These are phyloP conservation scores for Nettapus auritus DNA, from an alignment of 2,113 vertebrate genomes.

Conservation along the genomic window DNA sequence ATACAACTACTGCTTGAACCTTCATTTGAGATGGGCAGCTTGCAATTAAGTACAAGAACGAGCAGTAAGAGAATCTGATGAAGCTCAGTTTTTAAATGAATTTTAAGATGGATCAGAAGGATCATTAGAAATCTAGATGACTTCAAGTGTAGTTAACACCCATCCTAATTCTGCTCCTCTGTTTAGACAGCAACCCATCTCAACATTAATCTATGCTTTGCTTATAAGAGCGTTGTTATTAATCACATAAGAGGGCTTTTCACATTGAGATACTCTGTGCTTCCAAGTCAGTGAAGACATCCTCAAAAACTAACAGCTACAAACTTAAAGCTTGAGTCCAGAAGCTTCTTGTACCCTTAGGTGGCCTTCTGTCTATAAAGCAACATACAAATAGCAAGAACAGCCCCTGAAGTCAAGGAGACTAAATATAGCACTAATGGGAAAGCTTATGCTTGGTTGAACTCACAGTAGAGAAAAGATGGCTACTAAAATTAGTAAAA, in stretches of 20 bases:
- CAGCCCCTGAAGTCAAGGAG: not conserved
- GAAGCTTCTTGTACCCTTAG: not conserved
- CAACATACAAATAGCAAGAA: rapidly evolving
- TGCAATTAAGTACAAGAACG: not conserved
- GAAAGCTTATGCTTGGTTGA: not conserved
- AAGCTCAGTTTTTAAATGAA: not conserved
- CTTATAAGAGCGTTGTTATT: not conserved
- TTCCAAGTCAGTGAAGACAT: not conserved
- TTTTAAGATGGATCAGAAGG: not conserved
- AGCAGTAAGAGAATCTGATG: not conserved
- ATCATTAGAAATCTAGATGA: not conserved
- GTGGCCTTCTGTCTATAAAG: not conserved
- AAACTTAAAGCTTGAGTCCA: not conserved
- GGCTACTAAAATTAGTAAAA: not conserved
- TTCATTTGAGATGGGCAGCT: not conserved
- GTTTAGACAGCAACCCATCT: not conserved
- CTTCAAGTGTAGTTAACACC: not conserved
- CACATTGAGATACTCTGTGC: not conserved
- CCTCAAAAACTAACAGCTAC: not conserved
- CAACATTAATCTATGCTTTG: not conserved
- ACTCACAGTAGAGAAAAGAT: not conserved
- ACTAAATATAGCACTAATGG: rapidly evolving
- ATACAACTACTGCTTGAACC: not conserved
- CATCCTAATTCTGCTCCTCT: not conserved
- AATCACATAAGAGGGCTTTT: not conserved